A percentile compares a stretch with the other conserved stretches of the same genome.
phyloP scores from a whole-genome alignment of 2,797 vertebrate species.

The Scolopax bukidnonensis region DNA sequence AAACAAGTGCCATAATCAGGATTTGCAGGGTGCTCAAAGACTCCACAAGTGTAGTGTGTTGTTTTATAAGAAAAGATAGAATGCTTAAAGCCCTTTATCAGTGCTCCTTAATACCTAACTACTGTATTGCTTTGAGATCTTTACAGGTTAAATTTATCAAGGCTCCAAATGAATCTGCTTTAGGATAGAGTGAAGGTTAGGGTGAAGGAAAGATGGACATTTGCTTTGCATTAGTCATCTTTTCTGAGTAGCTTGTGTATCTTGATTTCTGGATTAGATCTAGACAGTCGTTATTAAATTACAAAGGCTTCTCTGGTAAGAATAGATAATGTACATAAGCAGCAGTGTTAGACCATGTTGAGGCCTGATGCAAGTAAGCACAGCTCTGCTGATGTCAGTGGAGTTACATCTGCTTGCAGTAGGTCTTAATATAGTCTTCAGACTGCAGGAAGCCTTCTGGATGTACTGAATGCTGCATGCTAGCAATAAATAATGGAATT shows the following conservation, averaged over 20 bases:
- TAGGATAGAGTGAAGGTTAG: neutral
- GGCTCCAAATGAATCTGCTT: neutral
- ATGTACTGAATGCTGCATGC: neutral
- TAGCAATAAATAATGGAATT: slow-evolving; percentile 31
- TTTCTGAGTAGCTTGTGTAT: neutral
- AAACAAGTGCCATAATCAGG: neutral
- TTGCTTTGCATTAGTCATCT: neutral
- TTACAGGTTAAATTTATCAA: neutral
- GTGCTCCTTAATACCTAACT: neutral
- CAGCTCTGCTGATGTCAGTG: slow-evolving; percentile 25
- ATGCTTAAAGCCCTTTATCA: neutral
- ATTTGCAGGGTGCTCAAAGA: neutral
- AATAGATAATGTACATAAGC: neutral
- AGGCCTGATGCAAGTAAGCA: neutral
- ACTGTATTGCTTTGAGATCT: neutral
- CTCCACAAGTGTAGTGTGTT: neutral
- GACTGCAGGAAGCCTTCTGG: slow-evolving; percentile 12
- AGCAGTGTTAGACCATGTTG: neutral
- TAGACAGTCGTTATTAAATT: neutral
- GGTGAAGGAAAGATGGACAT: neutral
- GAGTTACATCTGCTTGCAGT: neutral
- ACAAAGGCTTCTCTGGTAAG: neutral
- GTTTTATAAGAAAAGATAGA: neutral
- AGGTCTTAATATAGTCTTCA: slow-evolving; percentile 26
- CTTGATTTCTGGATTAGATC: neutral